Conservation (phyloP, 2,113 vertebrate genomes). For the Paratilapia polleni region DNA sequence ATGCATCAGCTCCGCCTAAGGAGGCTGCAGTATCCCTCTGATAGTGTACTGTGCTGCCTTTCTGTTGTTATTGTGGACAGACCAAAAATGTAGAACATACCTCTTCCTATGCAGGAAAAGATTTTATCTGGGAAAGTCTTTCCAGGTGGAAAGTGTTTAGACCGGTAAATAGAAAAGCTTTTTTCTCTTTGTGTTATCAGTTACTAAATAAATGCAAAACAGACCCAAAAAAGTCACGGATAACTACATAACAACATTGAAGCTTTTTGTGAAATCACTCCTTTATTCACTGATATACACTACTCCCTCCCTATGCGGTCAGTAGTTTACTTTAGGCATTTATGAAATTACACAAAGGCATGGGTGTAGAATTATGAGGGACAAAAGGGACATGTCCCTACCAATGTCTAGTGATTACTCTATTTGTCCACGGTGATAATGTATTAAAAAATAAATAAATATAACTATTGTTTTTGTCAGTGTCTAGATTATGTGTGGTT, state of each 20-base stretch:
- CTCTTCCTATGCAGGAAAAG: background rate
- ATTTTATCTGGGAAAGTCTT: background rate
- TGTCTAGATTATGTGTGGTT: background rate
- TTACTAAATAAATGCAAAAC: constrained; percentile 7
- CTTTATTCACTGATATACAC: background rate
- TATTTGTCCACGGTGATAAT: background rate
- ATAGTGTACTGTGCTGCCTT: background rate
- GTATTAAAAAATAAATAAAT: background rate
- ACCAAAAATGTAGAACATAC: background rate
- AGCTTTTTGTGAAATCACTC: background rate
- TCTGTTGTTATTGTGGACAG: background rate
- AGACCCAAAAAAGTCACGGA: background rate
- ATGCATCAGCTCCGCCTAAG: background rate
- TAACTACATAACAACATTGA: background rate
- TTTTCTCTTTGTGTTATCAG: background rate
- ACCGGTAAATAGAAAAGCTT: background rate
- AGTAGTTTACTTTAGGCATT: background rate
- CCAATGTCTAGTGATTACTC: background rate
- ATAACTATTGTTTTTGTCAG: background rate
- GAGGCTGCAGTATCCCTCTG: background rate
- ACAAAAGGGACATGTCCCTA: background rate
- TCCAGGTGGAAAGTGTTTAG: constrained; percentile 5
- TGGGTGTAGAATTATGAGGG: background rate
- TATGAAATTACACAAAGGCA: background rate
- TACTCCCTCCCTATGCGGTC: background rate